These are phyloP conservation scores for Polypterus senegalus DNA, from an alignment of 2,113 vertebrate species.

Conservation along the genomic window DNA sequence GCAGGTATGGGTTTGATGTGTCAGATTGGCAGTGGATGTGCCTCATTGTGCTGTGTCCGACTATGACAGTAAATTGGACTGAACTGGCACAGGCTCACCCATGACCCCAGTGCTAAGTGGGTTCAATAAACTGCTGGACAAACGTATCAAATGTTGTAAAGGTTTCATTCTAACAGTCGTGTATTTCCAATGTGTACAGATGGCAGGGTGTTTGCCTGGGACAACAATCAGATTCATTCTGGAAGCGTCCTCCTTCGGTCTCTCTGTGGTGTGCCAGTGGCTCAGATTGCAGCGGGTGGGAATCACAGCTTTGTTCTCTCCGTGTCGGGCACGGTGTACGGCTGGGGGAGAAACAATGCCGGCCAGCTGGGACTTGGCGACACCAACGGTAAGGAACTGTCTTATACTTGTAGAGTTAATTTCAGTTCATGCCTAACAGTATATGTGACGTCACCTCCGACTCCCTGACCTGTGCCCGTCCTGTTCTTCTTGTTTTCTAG, in stretches of 20 bases:
- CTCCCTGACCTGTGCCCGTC: neutral
- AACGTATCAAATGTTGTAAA: too few species aligned
- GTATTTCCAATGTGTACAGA: slow-evolving; percentile 27
- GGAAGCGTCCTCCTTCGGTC: slow-evolving; percentile 18
- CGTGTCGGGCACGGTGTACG: slow-evolving; percentile 48
- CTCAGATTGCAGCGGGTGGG: slow-evolving; percentile 49
- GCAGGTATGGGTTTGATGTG: too few species aligned
- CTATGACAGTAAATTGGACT: too few species aligned
- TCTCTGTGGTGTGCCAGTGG: slow-evolving; percentile 39
- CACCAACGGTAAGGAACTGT: slow-evolving; percentile 23
- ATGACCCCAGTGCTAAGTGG: too few species aligned
- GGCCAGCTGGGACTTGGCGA: slow-evolving; percentile 57
- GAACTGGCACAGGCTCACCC: too few species aligned
- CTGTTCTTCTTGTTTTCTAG: slow-evolving; percentile 22
- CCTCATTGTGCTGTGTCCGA: too few species aligned
- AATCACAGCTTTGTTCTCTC: slow-evolving; percentile 43
- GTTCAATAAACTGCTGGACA: too few species aligned
- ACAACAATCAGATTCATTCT: slow-evolving; percentile 28
- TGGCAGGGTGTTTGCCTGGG: slow-evolving; percentile 53
- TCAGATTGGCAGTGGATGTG: too few species aligned
- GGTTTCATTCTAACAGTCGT: too few species aligned
- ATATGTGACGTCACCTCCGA: too few species aligned
- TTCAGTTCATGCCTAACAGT: too few species aligned
- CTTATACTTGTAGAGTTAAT: too few species aligned
- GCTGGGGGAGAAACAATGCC: slow-evolving; percentile 52